Conservation (phyloP, 2,888 invertebrate species). For the Cepaea hortensis region DNA sequence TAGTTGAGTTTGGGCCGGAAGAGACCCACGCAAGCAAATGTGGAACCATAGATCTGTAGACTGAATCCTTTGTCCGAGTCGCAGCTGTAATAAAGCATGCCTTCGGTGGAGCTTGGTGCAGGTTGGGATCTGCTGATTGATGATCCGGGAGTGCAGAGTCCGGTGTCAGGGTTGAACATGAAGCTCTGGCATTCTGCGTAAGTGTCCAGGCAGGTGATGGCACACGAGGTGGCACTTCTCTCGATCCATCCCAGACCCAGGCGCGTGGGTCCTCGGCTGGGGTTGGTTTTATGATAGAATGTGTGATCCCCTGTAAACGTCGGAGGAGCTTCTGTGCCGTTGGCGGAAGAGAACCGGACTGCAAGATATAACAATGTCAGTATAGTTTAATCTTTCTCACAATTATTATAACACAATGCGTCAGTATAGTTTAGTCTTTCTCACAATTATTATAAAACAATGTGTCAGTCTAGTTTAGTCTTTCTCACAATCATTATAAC, state of each 20-base stretch:
- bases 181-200: constrained; percentile 7
- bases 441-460: too few species aligned
- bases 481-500: too few species aligned
- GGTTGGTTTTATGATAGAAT: neutral
- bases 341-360: too few species aligned
- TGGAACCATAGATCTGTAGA: neutral
- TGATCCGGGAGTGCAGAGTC: constrained; percentile 18
- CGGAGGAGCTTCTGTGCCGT: too few species aligned
- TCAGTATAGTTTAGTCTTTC: too few species aligned
- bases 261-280: neutral
- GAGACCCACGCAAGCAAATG: neutral
- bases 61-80: neutral
- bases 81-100: constrained; percentile 1
- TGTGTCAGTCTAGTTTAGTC: too few species aligned
- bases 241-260: neutral
- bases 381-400: too few species aligned
- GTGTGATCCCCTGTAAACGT: neutral
- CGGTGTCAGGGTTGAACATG: neutral
- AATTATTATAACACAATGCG: too few species aligned
- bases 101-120: neutral
- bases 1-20: neutral
- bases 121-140: neutral
- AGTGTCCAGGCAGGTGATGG: neutral
- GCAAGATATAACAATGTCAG: too few species aligned
- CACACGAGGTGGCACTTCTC: neutral